Evolutionary conservation across 2,797 vertebrate species (phyloP).

Genomic region (Morelia viridis): DNA sequence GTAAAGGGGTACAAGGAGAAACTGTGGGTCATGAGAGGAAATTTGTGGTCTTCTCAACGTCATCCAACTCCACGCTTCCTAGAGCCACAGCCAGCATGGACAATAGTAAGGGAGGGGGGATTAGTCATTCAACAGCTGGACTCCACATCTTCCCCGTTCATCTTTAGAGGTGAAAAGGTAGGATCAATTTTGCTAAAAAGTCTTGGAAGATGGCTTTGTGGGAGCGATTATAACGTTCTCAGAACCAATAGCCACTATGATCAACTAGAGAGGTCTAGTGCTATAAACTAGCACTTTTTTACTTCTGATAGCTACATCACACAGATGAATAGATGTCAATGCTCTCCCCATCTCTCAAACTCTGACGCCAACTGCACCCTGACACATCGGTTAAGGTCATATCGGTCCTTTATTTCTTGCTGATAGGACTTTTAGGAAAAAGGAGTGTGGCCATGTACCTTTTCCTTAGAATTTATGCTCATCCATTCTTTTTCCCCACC

Average conservation of each 20-base stretch:
- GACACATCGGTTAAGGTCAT: neutral
- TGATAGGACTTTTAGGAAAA: neutral
- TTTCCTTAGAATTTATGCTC: neutral
- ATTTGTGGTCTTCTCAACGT: too few relatives aligned
- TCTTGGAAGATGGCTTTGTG: neutral
- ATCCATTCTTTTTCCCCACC: rapidly evolving
- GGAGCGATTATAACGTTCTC: neutral
- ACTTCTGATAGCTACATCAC: neutral
- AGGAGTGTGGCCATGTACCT: neutral
- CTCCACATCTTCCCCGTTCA: too few relatives aligned
- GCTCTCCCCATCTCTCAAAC: neutral
- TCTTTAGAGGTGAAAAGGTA: neutral
- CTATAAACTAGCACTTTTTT: neutral
- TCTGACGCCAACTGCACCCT: neutral
- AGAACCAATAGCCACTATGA: neutral
- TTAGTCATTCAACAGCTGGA: too few relatives aligned
- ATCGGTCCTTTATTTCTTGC: neutral
- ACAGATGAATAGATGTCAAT: neutral
- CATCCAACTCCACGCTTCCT: too few relatives aligned
- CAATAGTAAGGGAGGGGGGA: too few relatives aligned
- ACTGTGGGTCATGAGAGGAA: too few relatives aligned
- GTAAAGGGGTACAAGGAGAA: too few relatives aligned
- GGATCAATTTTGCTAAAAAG: neutral
- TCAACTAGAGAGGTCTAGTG: neutral
- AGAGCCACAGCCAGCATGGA: too few relatives aligned